Evolutionary conservation across 2,797 vertebrate species (phyloP).

Genomic region (Sebastes glaucus): DNA sequence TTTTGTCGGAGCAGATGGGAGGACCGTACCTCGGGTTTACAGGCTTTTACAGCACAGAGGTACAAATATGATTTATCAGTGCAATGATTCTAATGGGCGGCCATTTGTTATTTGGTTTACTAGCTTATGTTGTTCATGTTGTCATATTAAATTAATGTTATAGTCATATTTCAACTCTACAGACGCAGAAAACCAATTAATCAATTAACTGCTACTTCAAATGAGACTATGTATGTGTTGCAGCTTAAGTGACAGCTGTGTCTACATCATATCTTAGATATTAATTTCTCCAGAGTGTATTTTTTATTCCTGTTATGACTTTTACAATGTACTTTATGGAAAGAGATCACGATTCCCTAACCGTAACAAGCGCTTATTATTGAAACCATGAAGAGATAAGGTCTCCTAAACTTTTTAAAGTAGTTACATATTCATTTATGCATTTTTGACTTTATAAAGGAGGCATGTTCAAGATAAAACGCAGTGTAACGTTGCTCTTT

Average conservation of each 20-base stretch:
- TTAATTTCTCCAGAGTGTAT: background rate
- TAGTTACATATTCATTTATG: background rate
- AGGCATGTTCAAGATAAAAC: background rate
- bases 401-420: background rate
- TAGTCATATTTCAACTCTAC: background rate
- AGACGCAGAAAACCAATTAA: background rate
- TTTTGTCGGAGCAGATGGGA: conserved; percentile 24
- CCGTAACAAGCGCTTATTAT: background rate
- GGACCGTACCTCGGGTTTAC: conserved; percentile 4
- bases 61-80: conserved; percentile 27
- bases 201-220: background rate
- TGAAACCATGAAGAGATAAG: background rate
- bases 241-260: background rate
- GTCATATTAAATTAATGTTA: background rate
- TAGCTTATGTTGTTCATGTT: conserved; percentile 9
- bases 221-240: background rate
- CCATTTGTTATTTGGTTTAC: conserved; percentile 40
- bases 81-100: conserved; percentile 18
- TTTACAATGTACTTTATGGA: background rate
- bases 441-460: no score
- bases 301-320: background rate
- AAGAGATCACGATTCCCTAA: no score
- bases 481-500: background rate
- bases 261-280: background rate
- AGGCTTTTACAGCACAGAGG: conserved; percentile 6